These are phyloP conservation scores for Cremastobaeus sp. DNA, from an alignment of 2,888 invertebrate genomes.

Conservation along the genomic window DNA sequence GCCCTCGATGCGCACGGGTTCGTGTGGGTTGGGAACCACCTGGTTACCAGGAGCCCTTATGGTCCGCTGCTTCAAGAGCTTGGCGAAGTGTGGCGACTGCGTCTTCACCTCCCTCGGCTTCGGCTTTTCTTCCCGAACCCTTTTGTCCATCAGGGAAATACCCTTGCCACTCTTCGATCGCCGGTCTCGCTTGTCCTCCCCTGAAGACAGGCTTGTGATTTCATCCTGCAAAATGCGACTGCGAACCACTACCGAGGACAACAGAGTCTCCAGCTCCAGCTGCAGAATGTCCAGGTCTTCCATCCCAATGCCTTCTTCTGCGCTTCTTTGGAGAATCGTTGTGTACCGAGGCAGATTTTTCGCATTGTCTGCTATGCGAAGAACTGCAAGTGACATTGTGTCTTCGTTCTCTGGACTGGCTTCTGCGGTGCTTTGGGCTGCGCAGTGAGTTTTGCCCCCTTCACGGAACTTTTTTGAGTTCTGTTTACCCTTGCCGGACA, in stretches of 20 bases:
- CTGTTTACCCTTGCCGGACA: constrained; percentile 77
- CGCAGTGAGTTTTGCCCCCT: constrained; percentile 69
- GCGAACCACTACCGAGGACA: constrained; percentile 90
- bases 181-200: constrained; percentile 81
- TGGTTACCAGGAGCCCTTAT: constrained; percentile 68
- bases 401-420: constrained; percentile 71
- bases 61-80: constrained; percentile 73
- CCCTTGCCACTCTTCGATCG: constrained; percentile 76
- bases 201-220: constrained; percentile 84
- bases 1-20: constrained; percentile 78
- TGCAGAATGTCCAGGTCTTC: constrained; percentile 94
- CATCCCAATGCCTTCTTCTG: constrained; percentile 89
- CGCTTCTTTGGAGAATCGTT: constrained; percentile 81
- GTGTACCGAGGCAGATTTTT: constrained; percentile 83
- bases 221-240: constrained; percentile 88
- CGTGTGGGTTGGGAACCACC: constrained; percentile 73
- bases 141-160: constrained; percentile 72
- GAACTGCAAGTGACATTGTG: constrained; percentile 80
- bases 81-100: constrained; percentile 73
- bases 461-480: constrained; percentile 73
- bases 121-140: constrained; percentile 69
- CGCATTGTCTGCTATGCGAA: constrained; percentile 85
- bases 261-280: constrained; percentile 89
- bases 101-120: constrained; percentile 73
- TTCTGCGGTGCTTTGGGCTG: constrained; percentile 66